Conservation (phyloP, 2,797 vertebrate genomes). For the Acipenser oxyrinchus region DNA sequence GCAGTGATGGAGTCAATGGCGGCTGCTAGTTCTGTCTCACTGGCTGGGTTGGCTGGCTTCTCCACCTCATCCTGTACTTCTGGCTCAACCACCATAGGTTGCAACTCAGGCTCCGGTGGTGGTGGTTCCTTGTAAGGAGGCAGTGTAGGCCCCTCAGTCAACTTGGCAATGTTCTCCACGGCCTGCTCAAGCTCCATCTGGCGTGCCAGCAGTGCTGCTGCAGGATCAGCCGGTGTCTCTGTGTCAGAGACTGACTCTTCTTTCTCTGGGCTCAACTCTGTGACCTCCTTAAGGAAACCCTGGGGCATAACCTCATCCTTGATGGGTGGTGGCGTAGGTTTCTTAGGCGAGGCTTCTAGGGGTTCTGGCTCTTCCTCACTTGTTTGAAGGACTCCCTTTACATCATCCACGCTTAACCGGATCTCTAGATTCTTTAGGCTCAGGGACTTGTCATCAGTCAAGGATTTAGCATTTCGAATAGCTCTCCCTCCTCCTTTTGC, state of each 20-base stretch:
- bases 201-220: conserved; percentile 68
- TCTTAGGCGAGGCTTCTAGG: conserved; percentile 46
- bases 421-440: conserved; percentile 75
- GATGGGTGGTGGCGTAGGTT: conserved; percentile 53
- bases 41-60: conserved; percentile 83
- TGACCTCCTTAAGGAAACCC: conserved; percentile 47
- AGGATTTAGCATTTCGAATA: conserved; percentile 65
- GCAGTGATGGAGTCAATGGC: conserved; percentile 95
- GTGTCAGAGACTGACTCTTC: conserved; percentile 57
- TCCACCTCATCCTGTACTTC: conserved; percentile 67
- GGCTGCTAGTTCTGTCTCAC: conserved; percentile 90
- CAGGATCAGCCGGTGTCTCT: conserved; percentile 64
- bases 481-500: conserved; percentile 62
- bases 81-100: conserved; percentile 51
- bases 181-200: conserved; percentile 94
- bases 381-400: conserved; percentile 63
- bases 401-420: conserved; percentile 67
- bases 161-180: conserved; percentile 91
- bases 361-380: conserved; percentile 56
- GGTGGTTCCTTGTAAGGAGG: conserved; percentile 72
- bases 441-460: conserved; percentile 67
- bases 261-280: conserved; percentile 48
- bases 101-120: conserved; percentile 47
- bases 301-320: conserved; percentile 50
- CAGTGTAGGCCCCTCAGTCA: conserved; percentile 66